Conservation (phyloP, 2,113 vertebrate species). For the Paratilapia polleni region DNA sequence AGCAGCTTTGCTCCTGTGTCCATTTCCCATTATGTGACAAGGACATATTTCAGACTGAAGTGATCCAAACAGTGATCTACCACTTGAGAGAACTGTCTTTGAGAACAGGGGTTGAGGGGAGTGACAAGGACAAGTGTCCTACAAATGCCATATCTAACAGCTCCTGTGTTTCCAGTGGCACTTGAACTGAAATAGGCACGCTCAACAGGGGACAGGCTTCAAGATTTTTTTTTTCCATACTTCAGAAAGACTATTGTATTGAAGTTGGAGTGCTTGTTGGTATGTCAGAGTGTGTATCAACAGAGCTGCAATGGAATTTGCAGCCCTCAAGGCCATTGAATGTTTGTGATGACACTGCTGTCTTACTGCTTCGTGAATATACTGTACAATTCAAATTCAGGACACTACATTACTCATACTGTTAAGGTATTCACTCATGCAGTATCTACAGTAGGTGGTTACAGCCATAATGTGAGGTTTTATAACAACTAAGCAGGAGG, state of each 20-base stretch:
- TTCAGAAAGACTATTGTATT: constrained; percentile 62
- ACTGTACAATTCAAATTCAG: constrained; percentile 30
- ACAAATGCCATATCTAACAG: constrained; percentile 71
- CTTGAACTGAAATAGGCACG: constrained; percentile 75
- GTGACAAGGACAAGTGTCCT: constrained; percentile 78
- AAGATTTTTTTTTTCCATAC: constrained; percentile 63
- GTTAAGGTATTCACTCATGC: constrained; percentile 18
- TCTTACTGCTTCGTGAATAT: constrained; percentile 13
- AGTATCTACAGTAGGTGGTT: neutral
- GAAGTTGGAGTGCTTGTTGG: constrained; percentile 56
- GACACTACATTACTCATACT: neutral
- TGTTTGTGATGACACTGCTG: constrained; percentile 42
- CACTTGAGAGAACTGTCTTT: constrained; percentile 79
- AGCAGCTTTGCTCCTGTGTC: constrained; percentile 46
- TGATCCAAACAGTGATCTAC: constrained; percentile 69
- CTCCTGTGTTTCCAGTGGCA: constrained; percentile 74
- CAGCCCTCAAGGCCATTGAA: constrained; percentile 17
- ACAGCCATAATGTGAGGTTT: neutral
- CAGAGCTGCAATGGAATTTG: constrained; percentile 41
- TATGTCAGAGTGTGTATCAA: constrained; percentile 50
- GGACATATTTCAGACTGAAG: constrained; percentile 74
- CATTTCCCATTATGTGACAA: constrained; percentile 75
- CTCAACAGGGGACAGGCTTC: constrained; percentile 70
- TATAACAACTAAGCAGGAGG: neutral
- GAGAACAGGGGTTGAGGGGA: constrained; percentile 77